Evolutionary conservation across 2,113 vertebrate genomes (phyloP).

Genomic region (Dasyurus viverrinus): DNA sequence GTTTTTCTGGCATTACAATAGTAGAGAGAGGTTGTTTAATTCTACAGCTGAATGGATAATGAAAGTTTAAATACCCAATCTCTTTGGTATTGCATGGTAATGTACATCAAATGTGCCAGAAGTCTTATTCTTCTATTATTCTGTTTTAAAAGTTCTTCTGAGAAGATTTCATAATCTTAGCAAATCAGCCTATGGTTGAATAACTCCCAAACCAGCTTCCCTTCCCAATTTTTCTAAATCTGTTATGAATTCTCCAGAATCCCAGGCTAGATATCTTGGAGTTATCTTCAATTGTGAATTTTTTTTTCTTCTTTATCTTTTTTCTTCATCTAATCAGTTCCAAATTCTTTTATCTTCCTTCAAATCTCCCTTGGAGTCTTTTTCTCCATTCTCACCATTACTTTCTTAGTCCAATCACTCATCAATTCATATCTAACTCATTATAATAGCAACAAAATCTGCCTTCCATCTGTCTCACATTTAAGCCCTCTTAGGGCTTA

Average conservation of each 20-base stretch:
- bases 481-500: background rate
- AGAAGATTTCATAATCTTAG: background rate
- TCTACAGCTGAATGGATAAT: background rate
- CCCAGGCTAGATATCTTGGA: background rate
- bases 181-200: background rate
- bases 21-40: background rate
- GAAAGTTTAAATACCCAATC: background rate
- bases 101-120: background rate
- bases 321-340: background rate
- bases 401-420: background rate
- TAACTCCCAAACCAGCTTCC: background rate
- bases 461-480: background rate
- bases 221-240: background rate
- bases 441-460: background rate
- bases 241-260: background rate
- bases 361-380: background rate
- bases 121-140: no score
- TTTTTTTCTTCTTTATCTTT: no score
- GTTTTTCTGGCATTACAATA: background rate
- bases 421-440: background rate
- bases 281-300: background rate
- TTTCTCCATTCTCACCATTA: accelerated
- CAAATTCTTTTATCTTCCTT: background rate
- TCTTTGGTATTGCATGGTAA: background rate
- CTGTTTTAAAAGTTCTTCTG: background rate